phyloP scores from a whole-genome alignment of 2,888 invertebrate species.

The Diachrysia chrysitis region DNA sequence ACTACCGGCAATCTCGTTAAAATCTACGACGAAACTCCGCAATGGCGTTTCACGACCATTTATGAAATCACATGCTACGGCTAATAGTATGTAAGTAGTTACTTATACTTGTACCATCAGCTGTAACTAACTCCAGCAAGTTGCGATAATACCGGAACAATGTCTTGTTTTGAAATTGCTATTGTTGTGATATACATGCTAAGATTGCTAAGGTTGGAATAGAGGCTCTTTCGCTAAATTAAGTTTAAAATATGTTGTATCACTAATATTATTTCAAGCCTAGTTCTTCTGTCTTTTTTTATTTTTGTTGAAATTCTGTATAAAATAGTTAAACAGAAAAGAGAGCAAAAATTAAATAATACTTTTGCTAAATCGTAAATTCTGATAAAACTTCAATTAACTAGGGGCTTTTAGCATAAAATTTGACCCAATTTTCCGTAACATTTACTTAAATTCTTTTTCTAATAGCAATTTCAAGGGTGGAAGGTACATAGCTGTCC shows the following conservation, averaged over 20 bases:
- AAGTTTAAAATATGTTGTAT: conserved; percentile 10
- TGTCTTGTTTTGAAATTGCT: conserved; percentile 42
- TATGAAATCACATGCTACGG: conserved; percentile 78
- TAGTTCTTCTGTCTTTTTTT: neutral
- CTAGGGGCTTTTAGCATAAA: conserved; percentile 54
- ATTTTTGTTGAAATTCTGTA: conserved; percentile 10
- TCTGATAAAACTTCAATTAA: conserved; percentile 57
- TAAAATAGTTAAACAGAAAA: conserved; percentile 8
- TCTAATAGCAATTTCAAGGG: conserved; percentile 65
- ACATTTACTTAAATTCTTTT: conserved; percentile 62
- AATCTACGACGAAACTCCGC: conserved; percentile 81
- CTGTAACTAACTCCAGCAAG: conserved; percentile 42
- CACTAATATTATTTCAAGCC: neutral
- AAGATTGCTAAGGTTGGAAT: conserved; percentile 12
- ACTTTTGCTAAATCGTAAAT: conserved; percentile 51
- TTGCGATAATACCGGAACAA: conserved; percentile 42
- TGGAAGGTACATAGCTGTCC: conserved; percentile 77
- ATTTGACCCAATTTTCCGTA: conserved; percentile 60
- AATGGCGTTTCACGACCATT: conserved; percentile 74
- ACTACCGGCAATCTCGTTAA: conserved; percentile 86
- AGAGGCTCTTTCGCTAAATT: conserved; percentile 12
- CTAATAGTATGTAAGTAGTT: conserved; percentile 72
- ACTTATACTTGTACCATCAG: conserved; percentile 59
- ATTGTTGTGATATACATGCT: conserved; percentile 45
- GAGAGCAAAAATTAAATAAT: conserved; percentile 39